Conservation (phyloP, 1,140 invertebrate genomes). For the Frieseomelitta varia region DNA sequence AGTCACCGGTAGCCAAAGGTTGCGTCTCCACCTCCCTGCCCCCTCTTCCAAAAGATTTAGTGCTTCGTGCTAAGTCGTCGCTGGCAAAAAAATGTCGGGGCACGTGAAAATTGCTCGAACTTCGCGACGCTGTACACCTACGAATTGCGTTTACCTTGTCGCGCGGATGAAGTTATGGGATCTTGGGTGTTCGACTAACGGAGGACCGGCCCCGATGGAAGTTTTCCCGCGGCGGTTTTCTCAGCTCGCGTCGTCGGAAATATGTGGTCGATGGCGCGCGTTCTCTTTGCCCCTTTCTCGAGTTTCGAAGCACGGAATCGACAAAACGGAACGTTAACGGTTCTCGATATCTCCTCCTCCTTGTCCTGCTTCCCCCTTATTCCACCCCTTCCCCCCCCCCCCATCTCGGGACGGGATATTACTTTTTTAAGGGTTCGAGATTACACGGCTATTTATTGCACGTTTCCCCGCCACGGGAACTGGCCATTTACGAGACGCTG, state of each 20-base stretch:
- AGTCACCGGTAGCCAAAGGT: neutral
- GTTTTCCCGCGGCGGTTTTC: neutral
- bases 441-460: constrained; percentile 5
- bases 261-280: neutral
- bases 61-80: neutral
- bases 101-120: constrained; percentile 24
- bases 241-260: neutral
- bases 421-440: neutral
- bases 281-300: neutral
- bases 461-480: neutral
- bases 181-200: neutral
- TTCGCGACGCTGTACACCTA: constrained; percentile 10
- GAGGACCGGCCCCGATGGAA: neutral
- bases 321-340: neutral
- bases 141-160: constrained; percentile 23
- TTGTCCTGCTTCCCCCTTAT: no score
- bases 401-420: neutral
- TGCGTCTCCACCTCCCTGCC: neutral
- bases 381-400: no score
- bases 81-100: neutral
- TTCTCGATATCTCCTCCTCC: neutral
- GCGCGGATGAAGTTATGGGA: constrained; percentile 16
- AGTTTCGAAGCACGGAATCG: neutral
- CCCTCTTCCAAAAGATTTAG: neutral
- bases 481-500: constrained; percentile 10